phyloP scores from a whole-genome alignment of 2,113 vertebrate genomes.

The Marcusenius ussheri region DNA sequence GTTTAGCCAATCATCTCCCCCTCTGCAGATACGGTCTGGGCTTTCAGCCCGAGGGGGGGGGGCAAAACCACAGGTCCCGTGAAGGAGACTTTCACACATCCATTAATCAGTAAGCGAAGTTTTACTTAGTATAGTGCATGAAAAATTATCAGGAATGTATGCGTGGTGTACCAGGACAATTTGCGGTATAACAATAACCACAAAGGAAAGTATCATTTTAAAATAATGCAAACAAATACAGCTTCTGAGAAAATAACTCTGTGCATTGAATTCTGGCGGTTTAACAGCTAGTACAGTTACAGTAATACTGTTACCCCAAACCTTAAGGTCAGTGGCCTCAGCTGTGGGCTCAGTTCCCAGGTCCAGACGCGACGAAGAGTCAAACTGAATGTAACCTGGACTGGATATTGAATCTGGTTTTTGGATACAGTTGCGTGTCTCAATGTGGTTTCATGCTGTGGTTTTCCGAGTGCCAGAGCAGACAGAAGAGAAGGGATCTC shows the following conservation, averaged over 20 bases:
- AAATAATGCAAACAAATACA: neutral
- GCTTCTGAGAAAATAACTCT: neutral
- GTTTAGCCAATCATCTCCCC: neutral
- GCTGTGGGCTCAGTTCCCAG: neutral
- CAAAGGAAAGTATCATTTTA: neutral
- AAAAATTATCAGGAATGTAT: neutral
- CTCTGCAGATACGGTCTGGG: neutral
- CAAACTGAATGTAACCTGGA: neutral
- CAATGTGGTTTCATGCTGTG: neutral
- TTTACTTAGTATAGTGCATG: neutral
- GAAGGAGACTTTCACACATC: neutral
- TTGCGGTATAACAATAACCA: neutral
- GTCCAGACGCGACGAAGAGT: neutral
- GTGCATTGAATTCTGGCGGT: neutral
- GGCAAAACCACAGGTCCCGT: neutral
- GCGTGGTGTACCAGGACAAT: neutral
- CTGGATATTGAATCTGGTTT: neutral
- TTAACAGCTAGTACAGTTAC: neutral
- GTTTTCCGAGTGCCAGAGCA: neutral
- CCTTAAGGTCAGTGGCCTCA: neutral
- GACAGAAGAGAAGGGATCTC: neutral
- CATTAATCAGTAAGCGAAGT: neutral
- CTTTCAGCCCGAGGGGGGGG: neutral
- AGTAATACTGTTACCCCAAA: neutral
- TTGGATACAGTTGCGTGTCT: neutral